Evolutionary conservation across 2,888 invertebrate species (phyloP).

Genomic region (Nephrotoma appendiculata): DNA sequence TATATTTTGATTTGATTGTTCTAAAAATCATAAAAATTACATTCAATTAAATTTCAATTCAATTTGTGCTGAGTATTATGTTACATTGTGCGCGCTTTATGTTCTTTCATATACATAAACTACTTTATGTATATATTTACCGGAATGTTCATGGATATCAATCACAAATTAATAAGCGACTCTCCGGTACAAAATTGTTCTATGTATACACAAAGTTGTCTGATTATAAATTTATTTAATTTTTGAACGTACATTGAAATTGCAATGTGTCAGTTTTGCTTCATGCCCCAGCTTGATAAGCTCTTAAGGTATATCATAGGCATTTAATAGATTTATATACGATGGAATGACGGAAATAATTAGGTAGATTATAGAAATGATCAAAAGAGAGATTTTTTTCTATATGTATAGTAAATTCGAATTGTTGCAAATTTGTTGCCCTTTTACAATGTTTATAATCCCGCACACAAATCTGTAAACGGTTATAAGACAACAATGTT

Average conservation of each 20-base stretch:
- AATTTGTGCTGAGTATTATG: background rate
- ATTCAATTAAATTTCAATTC: background rate
- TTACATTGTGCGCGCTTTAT: background rate
- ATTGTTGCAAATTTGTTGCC: no score
- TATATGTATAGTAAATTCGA: background rate
- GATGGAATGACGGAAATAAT: background rate
- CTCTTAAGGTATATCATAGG: background rate
- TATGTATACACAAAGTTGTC: background rate
- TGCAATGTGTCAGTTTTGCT: background rate
- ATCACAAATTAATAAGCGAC: background rate
- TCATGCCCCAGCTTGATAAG: background rate
- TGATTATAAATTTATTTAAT: background rate
- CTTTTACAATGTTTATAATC: background rate
- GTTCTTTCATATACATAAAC: background rate
- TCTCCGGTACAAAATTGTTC: background rate
- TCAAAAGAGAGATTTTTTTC: background rate
- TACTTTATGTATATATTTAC: background rate
- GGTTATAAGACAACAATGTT: no score
- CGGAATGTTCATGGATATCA: background rate
- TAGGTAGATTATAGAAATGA: background rate
- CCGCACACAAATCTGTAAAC: background rate
- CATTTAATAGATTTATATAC: background rate
- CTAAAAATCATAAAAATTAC: background rate
- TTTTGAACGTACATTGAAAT: background rate
- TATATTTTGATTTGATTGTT: background rate